Conservation (phyloP, 2,113 vertebrate genomes). For the Aix galericulata region DNA sequence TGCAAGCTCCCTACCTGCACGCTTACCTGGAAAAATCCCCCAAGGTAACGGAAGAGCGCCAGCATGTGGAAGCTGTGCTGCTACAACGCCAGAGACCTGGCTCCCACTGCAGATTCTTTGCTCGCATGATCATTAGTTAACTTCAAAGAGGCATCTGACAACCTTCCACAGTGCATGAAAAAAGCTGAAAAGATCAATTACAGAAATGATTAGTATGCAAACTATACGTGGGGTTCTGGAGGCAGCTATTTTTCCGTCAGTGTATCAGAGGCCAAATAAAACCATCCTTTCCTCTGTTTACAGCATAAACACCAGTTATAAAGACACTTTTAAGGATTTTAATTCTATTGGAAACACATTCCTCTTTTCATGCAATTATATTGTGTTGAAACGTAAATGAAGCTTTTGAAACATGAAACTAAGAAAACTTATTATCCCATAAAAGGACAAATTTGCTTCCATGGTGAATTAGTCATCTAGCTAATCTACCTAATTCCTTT, state of each 20-base stretch:
- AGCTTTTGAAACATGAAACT: slow-evolving; percentile 12
- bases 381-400: not conserved
- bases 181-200: slow-evolving; percentile 79
- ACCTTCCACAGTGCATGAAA: slow-evolving; percentile 67
- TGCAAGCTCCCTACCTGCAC: slow-evolving; percentile 25
- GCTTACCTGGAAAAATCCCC: not conserved
- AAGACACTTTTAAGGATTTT: slow-evolving; percentile 33
- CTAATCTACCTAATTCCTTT: not conserved
- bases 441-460: not conserved
- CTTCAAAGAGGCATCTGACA: slow-evolving; percentile 79
- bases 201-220: slow-evolving; percentile 73
- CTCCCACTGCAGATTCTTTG: slow-evolving; percentile 32
- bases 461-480: not conserved
- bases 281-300: slow-evolving; percentile 36
- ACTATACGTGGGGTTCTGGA: not conserved
- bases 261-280: slow-evolving; percentile 12
- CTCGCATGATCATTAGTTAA: slow-evolving; percentile 73
- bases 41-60: not conserved
- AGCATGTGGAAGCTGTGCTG: not conserved
- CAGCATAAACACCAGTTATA: slow-evolving; percentile 44
- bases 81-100: slow-evolving; percentile 18
- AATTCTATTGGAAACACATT: slow-evolving; percentile 48
- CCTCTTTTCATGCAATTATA: slow-evolving; percentile 27
- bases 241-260: slow-evolving; percentile 17
- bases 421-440: not conserved